Evolutionary conservation across 2,888 invertebrate genomes (phyloP).

Genomic region (Matsumyia berberina): DNA sequence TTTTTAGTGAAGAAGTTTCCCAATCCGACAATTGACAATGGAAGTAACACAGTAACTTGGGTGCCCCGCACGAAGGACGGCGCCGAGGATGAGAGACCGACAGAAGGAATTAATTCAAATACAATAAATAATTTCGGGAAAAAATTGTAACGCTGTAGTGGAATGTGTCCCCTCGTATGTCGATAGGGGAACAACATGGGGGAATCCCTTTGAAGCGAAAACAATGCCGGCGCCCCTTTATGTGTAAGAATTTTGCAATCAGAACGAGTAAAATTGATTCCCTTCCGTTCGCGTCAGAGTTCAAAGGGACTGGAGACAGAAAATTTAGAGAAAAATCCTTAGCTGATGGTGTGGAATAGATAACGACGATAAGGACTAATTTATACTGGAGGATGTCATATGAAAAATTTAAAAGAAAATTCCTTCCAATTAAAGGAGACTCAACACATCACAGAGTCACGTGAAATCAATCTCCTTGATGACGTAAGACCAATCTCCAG

Average conservation of each 20-base stretch:
- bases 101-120: conserved; percentile 16
- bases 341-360: no score
- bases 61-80: neutral
- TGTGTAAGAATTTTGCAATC: neutral
- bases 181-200: neutral
- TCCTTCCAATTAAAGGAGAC: no score
- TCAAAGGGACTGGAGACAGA: no score
- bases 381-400: no score
- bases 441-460: no score
- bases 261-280: neutral
- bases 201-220: neutral
- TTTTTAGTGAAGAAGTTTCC: conserved; percentile 30
- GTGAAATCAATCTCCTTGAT: no score
- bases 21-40: conserved; percentile 25
- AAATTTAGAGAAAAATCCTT: no score
- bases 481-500: no score
- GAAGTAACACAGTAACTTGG: neutral
- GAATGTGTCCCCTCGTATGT: neutral
- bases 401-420: no score
- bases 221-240: neutral
- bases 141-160: neutral
- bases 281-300: no score
- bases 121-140: neutral
- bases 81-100: neutral
- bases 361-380: no score